Conservation (phyloP, 2,113 vertebrate species). For the Tupaia tana region DNA sequence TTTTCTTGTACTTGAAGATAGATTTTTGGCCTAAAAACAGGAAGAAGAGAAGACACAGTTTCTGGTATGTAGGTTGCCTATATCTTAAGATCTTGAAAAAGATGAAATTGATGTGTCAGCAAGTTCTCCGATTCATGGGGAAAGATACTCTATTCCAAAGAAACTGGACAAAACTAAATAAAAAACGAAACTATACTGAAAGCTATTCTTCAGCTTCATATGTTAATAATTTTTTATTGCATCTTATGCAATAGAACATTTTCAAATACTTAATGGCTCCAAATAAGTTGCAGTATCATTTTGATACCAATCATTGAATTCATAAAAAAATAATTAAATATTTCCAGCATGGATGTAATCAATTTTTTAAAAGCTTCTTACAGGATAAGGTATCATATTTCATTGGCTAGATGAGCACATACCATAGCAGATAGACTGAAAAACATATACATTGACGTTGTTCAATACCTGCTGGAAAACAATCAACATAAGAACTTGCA, state of each 20-base stretch:
- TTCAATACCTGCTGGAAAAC: background rate
- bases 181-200: background rate
- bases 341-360: background rate
- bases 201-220: background rate
- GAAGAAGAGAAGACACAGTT: background rate
- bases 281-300: background rate
- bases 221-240: background rate
- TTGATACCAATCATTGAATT: background rate
- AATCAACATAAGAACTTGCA: background rate
- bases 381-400: background rate
- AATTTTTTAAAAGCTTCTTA: background rate
- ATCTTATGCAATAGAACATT: background rate
- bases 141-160: too few species aligned
- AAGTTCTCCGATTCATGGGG: background rate
- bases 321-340: background rate
- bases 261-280: background rate
- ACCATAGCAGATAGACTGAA: background rate
- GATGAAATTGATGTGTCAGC: background rate
- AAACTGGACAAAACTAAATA: too few species aligned
- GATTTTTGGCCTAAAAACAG: background rate
- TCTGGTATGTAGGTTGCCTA: background rate
- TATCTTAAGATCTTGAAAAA: background rate
- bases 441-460: background rate
- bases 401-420: background rate
- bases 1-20: too few species aligned